These are phyloP conservation scores for Hypena proboscidalis DNA, from an alignment of 2,888 invertebrate species.

Conservation along the genomic window DNA sequence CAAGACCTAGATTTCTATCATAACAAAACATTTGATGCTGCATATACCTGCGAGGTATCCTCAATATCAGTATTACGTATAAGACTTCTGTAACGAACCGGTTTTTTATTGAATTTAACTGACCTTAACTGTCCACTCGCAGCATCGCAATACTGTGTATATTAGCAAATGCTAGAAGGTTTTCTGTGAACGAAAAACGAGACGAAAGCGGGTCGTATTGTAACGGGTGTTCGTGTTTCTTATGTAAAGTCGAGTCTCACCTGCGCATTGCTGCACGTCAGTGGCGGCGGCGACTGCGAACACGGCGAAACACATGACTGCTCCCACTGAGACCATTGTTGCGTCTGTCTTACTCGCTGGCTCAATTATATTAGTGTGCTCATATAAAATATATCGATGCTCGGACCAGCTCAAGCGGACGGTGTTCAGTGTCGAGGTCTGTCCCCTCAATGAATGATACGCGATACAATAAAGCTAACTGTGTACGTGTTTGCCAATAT, in stretches of 20 bases:
- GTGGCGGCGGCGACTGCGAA: slow-evolving; percentile 60
- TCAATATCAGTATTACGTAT: too few species aligned
- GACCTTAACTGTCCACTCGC: slow-evolving; percentile 11
- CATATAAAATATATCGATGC: too few species aligned
- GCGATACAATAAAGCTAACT: slow-evolving; percentile 8
- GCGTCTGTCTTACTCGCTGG: slow-evolving; percentile 58
- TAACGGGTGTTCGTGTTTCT: slow-evolving; percentile 36
- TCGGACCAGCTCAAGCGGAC: slow-evolving; percentile 8
- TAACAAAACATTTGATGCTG: too few species aligned
- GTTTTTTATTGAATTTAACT: slow-evolving; percentile 7
- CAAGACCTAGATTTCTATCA: too few species aligned
- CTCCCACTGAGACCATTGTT: slow-evolving; percentile 61
- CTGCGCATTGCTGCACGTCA: slow-evolving; percentile 67
- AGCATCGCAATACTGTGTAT: slow-evolving; percentile 7
- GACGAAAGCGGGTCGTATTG: slow-evolving; percentile 65
- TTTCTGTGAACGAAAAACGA: slow-evolving; percentile 32
- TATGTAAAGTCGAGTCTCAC: slow-evolving; percentile 63
- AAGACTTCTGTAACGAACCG: too few species aligned
- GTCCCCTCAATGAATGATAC: slow-evolving; percentile 12
- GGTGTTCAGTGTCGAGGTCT: slow-evolving; percentile 9
- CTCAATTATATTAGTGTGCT: too few species aligned
- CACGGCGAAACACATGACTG: slow-evolving; percentile 59
- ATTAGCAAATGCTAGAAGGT: slow-evolving; percentile 12
- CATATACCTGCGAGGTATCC: too few species aligned
- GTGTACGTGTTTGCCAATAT: slow-evolving; percentile 19